Evolutionary conservation across 2,113 vertebrate species (phyloP).

Genomic region (Polyodon spathula): DNA sequence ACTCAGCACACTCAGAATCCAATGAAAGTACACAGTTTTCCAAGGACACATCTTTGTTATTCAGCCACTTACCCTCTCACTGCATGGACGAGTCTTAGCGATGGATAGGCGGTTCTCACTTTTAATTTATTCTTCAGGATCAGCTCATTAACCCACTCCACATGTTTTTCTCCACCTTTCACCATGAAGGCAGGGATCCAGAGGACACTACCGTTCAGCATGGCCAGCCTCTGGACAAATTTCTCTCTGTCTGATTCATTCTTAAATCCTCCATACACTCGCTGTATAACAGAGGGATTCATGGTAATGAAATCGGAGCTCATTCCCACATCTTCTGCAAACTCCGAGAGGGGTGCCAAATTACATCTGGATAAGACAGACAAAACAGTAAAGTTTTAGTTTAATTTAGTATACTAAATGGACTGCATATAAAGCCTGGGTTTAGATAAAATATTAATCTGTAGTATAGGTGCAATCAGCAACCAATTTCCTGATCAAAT

Average conservation of each 20-base stretch:
- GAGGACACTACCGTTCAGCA: slow-evolving; percentile 80
- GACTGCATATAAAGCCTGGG: too few relatives aligned
- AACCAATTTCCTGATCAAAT: too few relatives aligned
- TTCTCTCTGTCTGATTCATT: slow-evolving; percentile 70
- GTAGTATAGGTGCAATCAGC: too few relatives aligned
- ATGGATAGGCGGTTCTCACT: slow-evolving; percentile 74
- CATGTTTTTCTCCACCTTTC: slow-evolving; percentile 80
- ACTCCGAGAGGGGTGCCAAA: slow-evolving; percentile 73
- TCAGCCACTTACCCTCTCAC: slow-evolving; percentile 78
- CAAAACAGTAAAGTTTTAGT: too few relatives aligned
- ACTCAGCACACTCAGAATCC: too few relatives aligned
- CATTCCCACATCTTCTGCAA: slow-evolving; percentile 72
- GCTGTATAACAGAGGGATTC: slow-evolving; percentile 83
- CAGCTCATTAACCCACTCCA: slow-evolving; percentile 75
- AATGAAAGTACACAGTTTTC: too few relatives aligned
- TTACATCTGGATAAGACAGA: slow-evolving; percentile 69
- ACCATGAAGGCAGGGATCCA: slow-evolving; percentile 89
- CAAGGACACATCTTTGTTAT: slow-evolving; percentile 39
- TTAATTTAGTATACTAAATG: too few relatives aligned
- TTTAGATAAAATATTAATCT: too few relatives aligned
- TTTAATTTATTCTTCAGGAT: slow-evolving; percentile 74
- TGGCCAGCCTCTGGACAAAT: slow-evolving; percentile 69
- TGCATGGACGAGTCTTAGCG: slow-evolving; percentile 75
- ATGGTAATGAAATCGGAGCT: slow-evolving; percentile 88
- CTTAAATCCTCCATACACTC: slow-evolving; percentile 72